These are phyloP conservation scores for Florisuga fusca DNA, from an alignment of 2,797 vertebrate genomes.

Conservation along the genomic window DNA sequence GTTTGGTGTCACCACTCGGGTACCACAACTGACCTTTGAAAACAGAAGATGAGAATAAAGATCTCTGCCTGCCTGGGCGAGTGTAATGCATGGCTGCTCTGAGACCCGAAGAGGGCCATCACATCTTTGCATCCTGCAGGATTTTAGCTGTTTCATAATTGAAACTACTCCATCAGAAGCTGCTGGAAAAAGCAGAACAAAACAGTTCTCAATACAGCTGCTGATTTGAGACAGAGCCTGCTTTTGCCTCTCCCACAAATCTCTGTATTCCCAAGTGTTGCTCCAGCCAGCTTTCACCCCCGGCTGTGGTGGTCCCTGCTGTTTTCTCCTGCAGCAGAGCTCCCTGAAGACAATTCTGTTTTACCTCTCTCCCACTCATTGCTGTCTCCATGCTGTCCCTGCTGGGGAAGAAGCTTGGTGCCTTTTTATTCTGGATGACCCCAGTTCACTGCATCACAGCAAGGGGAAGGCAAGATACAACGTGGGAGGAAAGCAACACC, in stretches of 20 bases:
- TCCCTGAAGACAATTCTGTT: neutral
- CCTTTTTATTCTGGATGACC: neutral
- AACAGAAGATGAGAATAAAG: neutral
- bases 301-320: neutral
- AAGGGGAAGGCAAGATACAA: neutral
- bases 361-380: neutral
- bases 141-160: neutral
- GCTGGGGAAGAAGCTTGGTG: neutral
- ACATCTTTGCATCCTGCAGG: neutral
- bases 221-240: neutral
- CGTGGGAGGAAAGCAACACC: neutral
- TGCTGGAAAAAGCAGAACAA: neutral
- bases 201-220: neutral
- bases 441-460: neutral
- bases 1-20: neutral
- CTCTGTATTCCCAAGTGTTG: neutral
- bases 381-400: neutral
- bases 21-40: neutral
- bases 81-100: fast-evolving
- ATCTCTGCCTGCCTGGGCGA: neutral
- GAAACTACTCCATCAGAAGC: neutral
- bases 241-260: neutral
- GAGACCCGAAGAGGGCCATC: neutral
- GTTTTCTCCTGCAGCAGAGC: neutral
- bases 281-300: neutral